Evolutionary conservation across 2,888 invertebrate genomes (phyloP).

Genomic region (Conus canariensis): DNA sequence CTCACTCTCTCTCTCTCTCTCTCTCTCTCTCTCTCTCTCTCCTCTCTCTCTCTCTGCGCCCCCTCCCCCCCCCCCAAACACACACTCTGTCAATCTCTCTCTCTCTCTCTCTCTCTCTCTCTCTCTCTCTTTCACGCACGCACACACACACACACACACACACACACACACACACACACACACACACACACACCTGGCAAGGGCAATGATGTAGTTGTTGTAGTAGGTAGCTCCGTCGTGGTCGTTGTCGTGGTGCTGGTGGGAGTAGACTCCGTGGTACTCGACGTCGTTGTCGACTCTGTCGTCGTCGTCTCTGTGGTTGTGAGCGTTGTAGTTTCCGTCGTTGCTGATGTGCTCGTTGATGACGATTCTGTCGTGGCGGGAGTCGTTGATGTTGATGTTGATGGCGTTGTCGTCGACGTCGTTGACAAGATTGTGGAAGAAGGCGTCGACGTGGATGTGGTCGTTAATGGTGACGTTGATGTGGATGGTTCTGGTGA

Average conservation of each 20-base stretch:
- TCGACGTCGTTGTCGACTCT: conserved; percentile 30
- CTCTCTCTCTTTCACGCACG: no score
- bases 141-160: no score
- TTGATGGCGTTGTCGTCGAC: conserved; percentile 27
- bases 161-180: no score
- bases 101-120: no score
- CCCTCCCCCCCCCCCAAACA: no score
- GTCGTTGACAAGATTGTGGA: not conserved
- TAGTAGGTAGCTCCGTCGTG: not conserved
- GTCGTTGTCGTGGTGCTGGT: not conserved
- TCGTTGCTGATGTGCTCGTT: not conserved
- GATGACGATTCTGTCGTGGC: not conserved
- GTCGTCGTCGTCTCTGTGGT: not conserved
- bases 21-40: no score
- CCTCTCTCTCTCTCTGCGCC: no score
- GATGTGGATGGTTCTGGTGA: conserved; percentile 36
- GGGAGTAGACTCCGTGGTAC: not conserved
- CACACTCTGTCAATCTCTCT: no score
- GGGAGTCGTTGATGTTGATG: conserved; percentile 9
- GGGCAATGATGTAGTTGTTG: not conserved
- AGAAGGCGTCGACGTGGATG: conserved; percentile 31
- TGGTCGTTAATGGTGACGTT: conserved; percentile 32
- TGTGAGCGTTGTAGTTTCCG: conserved; percentile 2
- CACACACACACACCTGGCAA: not conserved
- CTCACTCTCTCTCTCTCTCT: no score